phyloP scores from a whole-genome alignment of 2,113 vertebrate species.

The Apistogramma diplotaenia region DNA sequence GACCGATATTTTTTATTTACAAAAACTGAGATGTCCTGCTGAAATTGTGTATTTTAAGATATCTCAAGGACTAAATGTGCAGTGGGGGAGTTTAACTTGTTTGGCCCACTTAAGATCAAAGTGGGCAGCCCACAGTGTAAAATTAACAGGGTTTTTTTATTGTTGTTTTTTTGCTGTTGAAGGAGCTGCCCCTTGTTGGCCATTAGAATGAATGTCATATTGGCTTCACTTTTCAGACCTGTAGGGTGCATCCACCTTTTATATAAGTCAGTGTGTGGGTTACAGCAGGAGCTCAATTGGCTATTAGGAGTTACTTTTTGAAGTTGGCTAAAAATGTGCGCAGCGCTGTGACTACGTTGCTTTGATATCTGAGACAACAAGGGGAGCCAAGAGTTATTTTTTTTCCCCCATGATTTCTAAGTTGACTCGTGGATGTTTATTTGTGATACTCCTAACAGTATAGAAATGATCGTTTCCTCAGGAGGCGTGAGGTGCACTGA shows the following conservation, averaged over 20 bases:
- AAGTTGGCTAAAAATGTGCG: neutral
- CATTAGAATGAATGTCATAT: neutral
- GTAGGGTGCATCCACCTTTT: neutral
- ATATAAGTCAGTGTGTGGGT: neutral
- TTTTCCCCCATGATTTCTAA: fast-evolving
- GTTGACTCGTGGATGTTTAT: neutral
- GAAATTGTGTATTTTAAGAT: too few species aligned
- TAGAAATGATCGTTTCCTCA: neutral
- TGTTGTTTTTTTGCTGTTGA: neutral
- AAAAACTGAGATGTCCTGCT: too few species aligned
- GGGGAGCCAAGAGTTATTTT: neutral
- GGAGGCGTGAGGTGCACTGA: neutral
- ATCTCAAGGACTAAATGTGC: too few species aligned
- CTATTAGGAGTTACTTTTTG: neutral
- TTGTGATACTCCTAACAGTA: neutral
- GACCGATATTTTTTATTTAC: too few species aligned
- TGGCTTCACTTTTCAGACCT: neutral
- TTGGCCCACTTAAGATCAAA: too few species aligned
- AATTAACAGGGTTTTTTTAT: too few species aligned
- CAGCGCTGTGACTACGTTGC: neutral
- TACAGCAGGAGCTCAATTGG: neutral
- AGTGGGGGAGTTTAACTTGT: too few species aligned
- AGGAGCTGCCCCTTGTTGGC: neutral
- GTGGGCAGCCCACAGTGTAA: too few species aligned
- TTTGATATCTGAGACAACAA: neutral